A percentile compares a stretch with the other conserved stretches of the same genome.
phyloP scores from a whole-genome alignment of 1,140 invertebrate genomes.

The Formica exsecta region DNA sequence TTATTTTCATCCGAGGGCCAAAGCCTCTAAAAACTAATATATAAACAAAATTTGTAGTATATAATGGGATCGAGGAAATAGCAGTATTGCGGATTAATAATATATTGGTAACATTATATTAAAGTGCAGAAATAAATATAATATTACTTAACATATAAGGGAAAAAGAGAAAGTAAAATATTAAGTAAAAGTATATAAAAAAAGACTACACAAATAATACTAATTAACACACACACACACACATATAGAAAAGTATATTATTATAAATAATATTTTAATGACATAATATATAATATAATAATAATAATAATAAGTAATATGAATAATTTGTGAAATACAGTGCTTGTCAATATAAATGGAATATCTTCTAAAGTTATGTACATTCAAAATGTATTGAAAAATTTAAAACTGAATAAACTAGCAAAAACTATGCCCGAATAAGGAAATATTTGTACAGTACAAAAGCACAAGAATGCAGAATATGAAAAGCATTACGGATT shows the following conservation, averaged over 20 bases:
- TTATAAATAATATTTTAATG: not conserved
- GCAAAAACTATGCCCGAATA: not conserved
- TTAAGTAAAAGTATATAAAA: not conserved
- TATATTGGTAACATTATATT: not conserved
- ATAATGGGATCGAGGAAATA: slow-evolving; percentile 21
- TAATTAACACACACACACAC: not conserved
- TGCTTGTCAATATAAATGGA: not conserved
- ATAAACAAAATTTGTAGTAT: not conserved
- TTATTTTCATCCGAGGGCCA: slow-evolving; percentile 24
- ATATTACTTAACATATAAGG: not conserved
- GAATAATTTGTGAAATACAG: not conserved
- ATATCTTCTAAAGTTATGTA: not conserved
- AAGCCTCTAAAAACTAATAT: not conserved
- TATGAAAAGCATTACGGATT: slow-evolving; percentile 26
- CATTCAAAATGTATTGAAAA: not conserved
- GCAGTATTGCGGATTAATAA: slow-evolving; percentile 16
- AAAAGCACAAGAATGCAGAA: not conserved
- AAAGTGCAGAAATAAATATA: not conserved
- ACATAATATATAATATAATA: not conserved
- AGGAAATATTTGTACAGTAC: not conserved
- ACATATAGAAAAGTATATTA: no score
- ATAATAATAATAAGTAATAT: not conserved
- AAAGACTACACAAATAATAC: not conserved
- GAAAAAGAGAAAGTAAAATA: not conserved
- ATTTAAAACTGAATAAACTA: not conserved